Evolutionary conservation across 35 echinoderm and acorn worm species (phyloP).

Genomic region (Strongylocentrotus purpuratus): DNA sequence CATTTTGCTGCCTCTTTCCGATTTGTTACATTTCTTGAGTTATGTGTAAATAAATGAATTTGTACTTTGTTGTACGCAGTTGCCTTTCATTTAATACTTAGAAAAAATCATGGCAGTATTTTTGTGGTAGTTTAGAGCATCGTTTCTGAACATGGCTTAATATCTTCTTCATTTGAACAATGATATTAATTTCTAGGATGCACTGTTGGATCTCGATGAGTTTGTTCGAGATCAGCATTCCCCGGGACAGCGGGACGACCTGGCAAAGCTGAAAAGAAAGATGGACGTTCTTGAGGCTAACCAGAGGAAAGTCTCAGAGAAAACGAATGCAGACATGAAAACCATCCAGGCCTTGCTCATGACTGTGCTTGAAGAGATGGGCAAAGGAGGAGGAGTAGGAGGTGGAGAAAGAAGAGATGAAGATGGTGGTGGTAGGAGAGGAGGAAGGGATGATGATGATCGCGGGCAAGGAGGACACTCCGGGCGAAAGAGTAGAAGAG

Average conservation of each 20-base stretch:
- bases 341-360: constrained; percentile 60
- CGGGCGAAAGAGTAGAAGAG: constrained; percentile 6
- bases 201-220: constrained; percentile 52
- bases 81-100: too few species aligned
- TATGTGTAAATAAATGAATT: too few species aligned
- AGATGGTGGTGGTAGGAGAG: constrained; percentile 4
- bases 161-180: neutral
- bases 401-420: constrained; percentile 31
- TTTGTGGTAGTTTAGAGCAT: too few species aligned
- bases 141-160: too few species aligned
- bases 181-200: neutral
- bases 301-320: constrained; percentile 16
- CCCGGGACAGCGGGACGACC: neutral
- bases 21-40: too few species aligned
- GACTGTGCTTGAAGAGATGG: constrained; percentile 48
- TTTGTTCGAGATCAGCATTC: constrained; percentile 46
- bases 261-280: neutral
- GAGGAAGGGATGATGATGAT: neutral
- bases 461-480: neutral
- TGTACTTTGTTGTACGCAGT: too few species aligned
- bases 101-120: too few species aligned
- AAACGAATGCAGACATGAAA: constrained; percentile 59
- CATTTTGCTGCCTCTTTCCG: too few species aligned
- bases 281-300: neutral
- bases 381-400: constrained; percentile 1